Percentiles rank a stretch among this genome's conserved stretches.
Conservation (phyloP, 2,797 vertebrate genomes). For the Distichodus sexfasciatus region DNA sequence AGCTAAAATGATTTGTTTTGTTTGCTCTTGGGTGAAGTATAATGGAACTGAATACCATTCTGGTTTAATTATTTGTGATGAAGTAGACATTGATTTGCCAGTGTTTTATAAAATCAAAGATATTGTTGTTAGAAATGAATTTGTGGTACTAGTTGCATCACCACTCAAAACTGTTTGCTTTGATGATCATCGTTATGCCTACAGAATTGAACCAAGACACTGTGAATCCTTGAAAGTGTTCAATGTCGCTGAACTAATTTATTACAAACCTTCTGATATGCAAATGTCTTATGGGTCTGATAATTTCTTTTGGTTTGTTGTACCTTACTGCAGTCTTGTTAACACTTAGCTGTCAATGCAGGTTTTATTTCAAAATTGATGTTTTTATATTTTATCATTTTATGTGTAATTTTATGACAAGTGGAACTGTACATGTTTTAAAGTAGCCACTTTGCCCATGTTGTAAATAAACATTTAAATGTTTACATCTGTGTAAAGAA, state of each 20-base stretch:
- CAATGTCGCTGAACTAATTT: no score
- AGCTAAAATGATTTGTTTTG: slow-evolving; percentile 17
- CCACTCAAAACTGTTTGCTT: not conserved
- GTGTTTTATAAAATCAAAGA: slow-evolving; percentile 5
- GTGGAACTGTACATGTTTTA: no score
- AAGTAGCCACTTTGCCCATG: no score
- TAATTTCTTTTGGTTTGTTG: not conserved
- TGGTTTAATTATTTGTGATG: slow-evolving; percentile 1
- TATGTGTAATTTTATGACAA: no score
- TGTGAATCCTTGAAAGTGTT: not conserved
- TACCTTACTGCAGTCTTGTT: not conserved
- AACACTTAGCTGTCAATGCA: no score
- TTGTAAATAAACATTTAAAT: no score
- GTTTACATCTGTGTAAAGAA: no score
- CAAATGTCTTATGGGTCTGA: not conserved
- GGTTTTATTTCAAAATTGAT: no score
- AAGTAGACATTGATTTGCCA: slow-evolving; percentile 20
- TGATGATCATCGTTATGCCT: not conserved
- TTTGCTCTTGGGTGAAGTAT: slow-evolving; percentile 19
- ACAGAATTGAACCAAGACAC: not conserved
- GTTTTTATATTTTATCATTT: no score
- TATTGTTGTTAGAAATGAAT: not conserved
- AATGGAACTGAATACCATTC: slow-evolving; percentile 10
- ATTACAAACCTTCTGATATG: not conserved
- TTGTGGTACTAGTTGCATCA: not conserved